Base-by-base conservation (phyloP, 2,888 invertebrate genomes). In the Diachrysia chrysitis region DNA sequence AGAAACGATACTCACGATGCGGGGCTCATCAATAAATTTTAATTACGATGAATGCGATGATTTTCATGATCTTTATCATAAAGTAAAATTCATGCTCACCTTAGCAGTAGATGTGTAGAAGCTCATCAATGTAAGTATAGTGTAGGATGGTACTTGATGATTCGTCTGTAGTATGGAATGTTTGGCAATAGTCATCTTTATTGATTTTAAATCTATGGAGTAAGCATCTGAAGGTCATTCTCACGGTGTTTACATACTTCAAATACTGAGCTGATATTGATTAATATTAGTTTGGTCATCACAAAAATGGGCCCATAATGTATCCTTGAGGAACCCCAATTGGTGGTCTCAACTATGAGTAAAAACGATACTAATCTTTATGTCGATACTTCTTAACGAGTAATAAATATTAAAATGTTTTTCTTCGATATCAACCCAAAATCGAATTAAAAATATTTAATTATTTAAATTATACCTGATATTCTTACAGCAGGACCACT, bases 161-260 rank as follows among this genome's bases (percentile, higher is more conserved):
- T 14, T 17, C 59, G 35, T 55, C 9, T 60, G 16, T 58, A 23
- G 25, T 46, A 46, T 46, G 51, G 9, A 32, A 21, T 53, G 16
- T 29, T 53, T 60, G 17, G 32, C 25, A 58, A 21, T 51, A 53
- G 25, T 55, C 58, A 16, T 58, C 61, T 46, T 6, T 29, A 42
- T 72, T 54, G 48, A 21, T 63, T 60, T 73, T 67, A 51, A 78
- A 16, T 58, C 19, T 57, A 51, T 67, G 67, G 66, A 63, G 54
- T 73, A 74, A 63, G 51, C 60, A 61, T 63, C 78, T 68, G 67
- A 63, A 60, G 10, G 12, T 21, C 51, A 63, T 74, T 78, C 78
- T 73, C 73, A 73, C 60, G 62, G 29, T 9, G 46, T 55, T n/a
- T 42, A 60, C 59, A n/a, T 42, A 42, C 5, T n/a, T n/a, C n/a